Conservation (phyloP, 2,888 invertebrate species). For the Euplexia lucipara region DNA sequence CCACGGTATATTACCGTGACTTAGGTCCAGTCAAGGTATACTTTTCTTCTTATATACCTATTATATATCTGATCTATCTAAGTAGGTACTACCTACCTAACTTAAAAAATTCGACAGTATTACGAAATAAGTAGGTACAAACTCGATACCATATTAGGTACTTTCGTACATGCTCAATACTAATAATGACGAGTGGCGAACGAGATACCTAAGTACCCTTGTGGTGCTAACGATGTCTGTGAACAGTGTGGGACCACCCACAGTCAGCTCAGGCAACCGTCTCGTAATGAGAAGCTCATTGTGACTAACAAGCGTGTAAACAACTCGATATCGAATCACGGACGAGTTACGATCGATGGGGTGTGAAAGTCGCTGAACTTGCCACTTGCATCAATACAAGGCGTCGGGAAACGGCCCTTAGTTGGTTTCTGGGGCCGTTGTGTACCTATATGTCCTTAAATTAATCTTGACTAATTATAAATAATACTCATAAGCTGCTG, state of each 20-base stretch:
- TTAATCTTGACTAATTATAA: too few relatives aligned
- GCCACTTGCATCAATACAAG: conserved; percentile 43
- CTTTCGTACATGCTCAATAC: too few relatives aligned
- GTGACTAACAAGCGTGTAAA: conserved; percentile 70
- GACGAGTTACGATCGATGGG: conserved; percentile 59
- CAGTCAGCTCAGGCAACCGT: conserved; percentile 47
- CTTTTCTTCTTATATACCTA: too few relatives aligned
- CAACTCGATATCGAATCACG: conserved; percentile 65
- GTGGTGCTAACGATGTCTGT: conserved; percentile 57
- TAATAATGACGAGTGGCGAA: conserved; percentile 39
- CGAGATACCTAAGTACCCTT: conserved; percentile 18
- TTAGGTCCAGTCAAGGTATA: too few relatives aligned
- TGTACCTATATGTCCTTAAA: neutral
- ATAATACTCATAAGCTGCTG: too few relatives aligned
- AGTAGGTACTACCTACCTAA: too few relatives aligned
- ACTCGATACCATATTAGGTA: too few relatives aligned
- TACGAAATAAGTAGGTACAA: conserved; percentile 4
- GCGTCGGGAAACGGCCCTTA: conserved; percentile 9
- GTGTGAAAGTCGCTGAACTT: conserved; percentile 56
- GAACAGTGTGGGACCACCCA: conserved; percentile 67
- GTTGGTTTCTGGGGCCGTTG: conserved; percentile 1
- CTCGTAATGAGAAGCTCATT: conserved; percentile 64
- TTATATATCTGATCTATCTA: too few relatives aligned
- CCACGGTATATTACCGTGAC: too few relatives aligned
- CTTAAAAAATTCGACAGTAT: neutral